Base-by-base conservation (phyloP, 2,797 vertebrate genomes). In the Myotis vivesi region DNA sequence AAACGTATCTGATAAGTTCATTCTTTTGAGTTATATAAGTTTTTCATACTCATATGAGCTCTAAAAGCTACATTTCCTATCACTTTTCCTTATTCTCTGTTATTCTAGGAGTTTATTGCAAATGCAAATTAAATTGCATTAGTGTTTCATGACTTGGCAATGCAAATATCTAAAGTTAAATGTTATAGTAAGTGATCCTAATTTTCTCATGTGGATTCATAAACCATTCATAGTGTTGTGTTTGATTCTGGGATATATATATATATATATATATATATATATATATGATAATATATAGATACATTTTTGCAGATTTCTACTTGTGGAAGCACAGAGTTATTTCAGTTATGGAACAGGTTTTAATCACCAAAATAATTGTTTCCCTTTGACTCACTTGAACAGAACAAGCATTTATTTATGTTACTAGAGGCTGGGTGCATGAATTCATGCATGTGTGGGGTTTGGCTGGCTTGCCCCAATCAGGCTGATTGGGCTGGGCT, bases 131-230 rank as follows among this genome's bases (percentile, higher is more conserved):
- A 82, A 76, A 89, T 82, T 69, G 12, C 22, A 20, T 64, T 88
- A 19, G 36, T 64, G 11, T 68, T 69, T 69, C 17, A 22, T 53
- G 79, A 53, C 5, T 81, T 82, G n/a, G 17, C n/a, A 69, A 36
- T 38, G 8, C 13, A 75, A n/a, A 95, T 79, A 38, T 59, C 25
- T 94, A n/a, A 89, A 95, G 51, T 71, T 73, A 33, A 93, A 72
- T 59, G 16, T 44, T 53, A 33, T 25, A 33, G 30, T 72, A 38
- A 53, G 17, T 76, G 46, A 92, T 80, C 10, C 51, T 53, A 68
- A 44, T 81, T 75, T 87, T 80, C 20, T 93, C 25, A 9, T n/a
- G 66, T 2, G 12, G 25, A 85, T 81, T 90, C 46, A 62, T 64
- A 68, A 62, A 46, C 20, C 20, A 44, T 59, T 41, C 28, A 2